Conservation (phyloP, 1,140 invertebrate genomes). For the Phocides pigmalion region DNA sequence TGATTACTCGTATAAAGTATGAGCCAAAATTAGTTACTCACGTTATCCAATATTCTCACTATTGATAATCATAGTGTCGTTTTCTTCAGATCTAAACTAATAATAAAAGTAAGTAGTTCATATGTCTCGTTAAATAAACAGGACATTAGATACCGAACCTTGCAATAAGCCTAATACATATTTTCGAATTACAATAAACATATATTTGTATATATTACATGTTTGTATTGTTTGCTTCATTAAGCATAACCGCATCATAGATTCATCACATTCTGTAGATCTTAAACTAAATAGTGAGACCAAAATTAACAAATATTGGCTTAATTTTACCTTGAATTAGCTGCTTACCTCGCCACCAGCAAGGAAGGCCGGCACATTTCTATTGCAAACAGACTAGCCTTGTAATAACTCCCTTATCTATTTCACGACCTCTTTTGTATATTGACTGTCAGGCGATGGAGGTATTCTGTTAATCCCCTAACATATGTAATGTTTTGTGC, state of each 20-base stretch:
- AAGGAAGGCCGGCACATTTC: constrained; percentile 69
- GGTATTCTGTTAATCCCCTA: constrained; percentile 18
- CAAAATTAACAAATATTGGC: constrained; percentile 59
- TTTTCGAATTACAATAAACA: too few species aligned
- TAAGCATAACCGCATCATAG: constrained; percentile 18
- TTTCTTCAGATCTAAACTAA: too few species aligned
- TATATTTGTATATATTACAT: too few species aligned
- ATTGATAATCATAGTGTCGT: too few species aligned
- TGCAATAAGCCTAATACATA: too few species aligned
- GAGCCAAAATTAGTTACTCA: constrained; percentile 1
- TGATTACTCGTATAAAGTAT: background rate
- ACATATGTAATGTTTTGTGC: constrained; percentile 19
- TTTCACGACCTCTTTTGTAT: constrained; percentile 36
- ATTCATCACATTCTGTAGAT: constrained; percentile 34
- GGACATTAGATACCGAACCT: too few species aligned
- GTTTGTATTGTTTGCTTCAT: too few species aligned
- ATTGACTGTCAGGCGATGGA: constrained; percentile 33
- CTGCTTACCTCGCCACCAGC: constrained; percentile 64
- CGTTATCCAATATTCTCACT: background rate
- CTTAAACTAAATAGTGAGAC: constrained; percentile 33
- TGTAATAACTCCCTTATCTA: constrained; percentile 59
- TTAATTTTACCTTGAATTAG: constrained; percentile 57
- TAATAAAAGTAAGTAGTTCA: too few species aligned
- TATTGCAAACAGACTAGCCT: constrained; percentile 61
- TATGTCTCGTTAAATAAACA: too few species aligned